Conservation (phyloP, 2,888 invertebrate species). For the Cephus pygmeus region DNA sequence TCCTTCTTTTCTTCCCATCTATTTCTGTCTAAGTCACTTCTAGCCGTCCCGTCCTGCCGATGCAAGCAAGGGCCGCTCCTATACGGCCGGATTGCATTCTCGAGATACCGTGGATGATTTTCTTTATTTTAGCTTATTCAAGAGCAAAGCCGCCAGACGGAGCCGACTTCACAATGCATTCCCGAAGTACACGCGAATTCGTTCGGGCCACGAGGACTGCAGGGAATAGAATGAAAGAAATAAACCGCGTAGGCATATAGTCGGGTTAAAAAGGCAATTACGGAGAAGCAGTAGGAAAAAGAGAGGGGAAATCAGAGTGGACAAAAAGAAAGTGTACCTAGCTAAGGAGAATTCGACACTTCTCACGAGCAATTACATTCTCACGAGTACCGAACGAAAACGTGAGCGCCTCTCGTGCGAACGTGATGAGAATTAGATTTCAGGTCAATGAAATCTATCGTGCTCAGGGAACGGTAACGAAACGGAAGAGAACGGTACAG, state of each 20-base stretch:
- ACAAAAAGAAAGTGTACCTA: background rate
- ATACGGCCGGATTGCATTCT: conserved; percentile 44
- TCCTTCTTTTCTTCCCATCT: background rate
- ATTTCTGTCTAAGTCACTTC: background rate
- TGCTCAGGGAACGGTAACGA: background rate
- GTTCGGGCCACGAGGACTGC: background rate
- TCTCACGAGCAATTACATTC: background rate
- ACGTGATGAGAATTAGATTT: conserved; percentile 7
- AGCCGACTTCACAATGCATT: background rate
- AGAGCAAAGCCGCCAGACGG: background rate
- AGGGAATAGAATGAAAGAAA: background rate
- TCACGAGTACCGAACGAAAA: background rate
- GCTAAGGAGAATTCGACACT: background rate
- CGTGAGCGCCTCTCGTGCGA: background rate
- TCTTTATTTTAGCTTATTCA: background rate
- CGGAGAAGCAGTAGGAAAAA: background rate
- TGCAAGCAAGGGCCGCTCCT: conserved; percentile 44
- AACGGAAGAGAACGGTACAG: background rate
- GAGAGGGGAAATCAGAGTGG: background rate
- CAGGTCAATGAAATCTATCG: conserved; percentile 4
- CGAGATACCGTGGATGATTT: conserved; percentile 37
- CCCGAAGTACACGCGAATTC: background rate
- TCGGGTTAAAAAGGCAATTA: background rate
- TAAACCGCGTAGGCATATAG: background rate
- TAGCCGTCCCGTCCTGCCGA: background rate